phyloP scores from a whole-genome alignment of 2,888 invertebrate genomes.

The Diarsia mendica region DNA sequence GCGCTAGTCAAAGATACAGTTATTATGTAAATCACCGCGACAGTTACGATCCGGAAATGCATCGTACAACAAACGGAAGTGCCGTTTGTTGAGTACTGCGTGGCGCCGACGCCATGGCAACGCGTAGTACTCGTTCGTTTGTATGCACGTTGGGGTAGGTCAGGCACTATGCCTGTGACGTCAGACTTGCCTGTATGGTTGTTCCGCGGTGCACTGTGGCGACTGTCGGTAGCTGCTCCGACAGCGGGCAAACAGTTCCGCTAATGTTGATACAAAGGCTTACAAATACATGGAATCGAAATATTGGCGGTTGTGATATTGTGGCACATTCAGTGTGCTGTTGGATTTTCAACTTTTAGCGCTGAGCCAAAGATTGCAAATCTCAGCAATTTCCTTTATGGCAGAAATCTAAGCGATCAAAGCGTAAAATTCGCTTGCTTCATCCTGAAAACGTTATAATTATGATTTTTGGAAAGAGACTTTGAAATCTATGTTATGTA shows the following conservation, averaged over 20 bases:
- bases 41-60: background rate
- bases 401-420: background rate
- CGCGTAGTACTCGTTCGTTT: background rate
- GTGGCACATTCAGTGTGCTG: background rate
- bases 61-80: background rate
- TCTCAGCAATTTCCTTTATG: too few relatives aligned
- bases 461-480: background rate
- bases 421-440: background rate
- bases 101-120: conserved; percentile 12
- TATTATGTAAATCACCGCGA: background rate
- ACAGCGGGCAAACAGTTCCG: too few relatives aligned
- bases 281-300: too few relatives aligned
- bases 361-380: background rate
- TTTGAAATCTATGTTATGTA: background rate
- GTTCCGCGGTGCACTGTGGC: background rate
- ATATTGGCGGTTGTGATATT: too few relatives aligned
- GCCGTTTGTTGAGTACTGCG: background rate
- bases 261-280: too few relatives aligned
- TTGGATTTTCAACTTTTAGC: background rate
- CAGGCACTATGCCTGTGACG: background rate
- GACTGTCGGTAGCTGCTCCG: background rate
- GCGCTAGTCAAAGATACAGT: background rate
- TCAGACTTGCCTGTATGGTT: background rate
- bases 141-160: conserved; percentile 6
- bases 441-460: background rate